These are phyloP conservation scores for Ondatra zibethicus DNA, from an alignment of 2,113 vertebrate genomes.

Conservation along the genomic window DNA sequence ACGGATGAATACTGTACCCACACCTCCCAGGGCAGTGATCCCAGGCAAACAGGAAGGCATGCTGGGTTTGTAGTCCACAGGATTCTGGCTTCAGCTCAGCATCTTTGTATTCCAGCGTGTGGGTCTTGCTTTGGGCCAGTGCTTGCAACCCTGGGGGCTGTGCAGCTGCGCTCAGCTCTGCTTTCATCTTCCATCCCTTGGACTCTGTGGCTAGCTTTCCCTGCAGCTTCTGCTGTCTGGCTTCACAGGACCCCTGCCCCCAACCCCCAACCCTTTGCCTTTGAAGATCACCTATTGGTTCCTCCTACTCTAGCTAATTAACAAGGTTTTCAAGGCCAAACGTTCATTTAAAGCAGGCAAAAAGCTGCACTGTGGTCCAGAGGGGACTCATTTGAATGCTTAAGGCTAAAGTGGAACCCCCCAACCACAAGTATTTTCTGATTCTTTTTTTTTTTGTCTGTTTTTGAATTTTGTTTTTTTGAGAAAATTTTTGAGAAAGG, in stretches of 20 bases:
- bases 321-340: not conserved
- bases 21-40: not conserved
- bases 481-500: not conserved
- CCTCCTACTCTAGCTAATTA: conserved; percentile 12
- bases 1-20: not conserved
- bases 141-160: not conserved
- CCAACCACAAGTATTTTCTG: not conserved
- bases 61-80: conserved; percentile 36
- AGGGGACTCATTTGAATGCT: conserved; percentile 11
- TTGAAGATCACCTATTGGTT: conserved; percentile 31
- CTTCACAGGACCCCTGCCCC: not conserved
- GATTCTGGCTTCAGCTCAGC: conserved; percentile 48
- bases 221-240: conserved; percentile 36
- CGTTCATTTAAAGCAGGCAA: not conserved
- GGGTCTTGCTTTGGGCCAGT: not conserved
- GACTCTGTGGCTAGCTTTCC: conserved; percentile 31
- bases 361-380: not conserved
- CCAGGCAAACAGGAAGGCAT: conserved; percentile 66
- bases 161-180: not conserved
- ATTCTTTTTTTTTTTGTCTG: not conserved
- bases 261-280: not conserved
- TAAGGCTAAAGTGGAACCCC: not conserved
- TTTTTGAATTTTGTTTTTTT: not conserved
- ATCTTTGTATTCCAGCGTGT: conserved; percentile 45
- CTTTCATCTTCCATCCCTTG: conserved; percentile 52